Conservation (phyloP, 2,888 invertebrate genomes). For the Alentia gelatinosa region DNA sequence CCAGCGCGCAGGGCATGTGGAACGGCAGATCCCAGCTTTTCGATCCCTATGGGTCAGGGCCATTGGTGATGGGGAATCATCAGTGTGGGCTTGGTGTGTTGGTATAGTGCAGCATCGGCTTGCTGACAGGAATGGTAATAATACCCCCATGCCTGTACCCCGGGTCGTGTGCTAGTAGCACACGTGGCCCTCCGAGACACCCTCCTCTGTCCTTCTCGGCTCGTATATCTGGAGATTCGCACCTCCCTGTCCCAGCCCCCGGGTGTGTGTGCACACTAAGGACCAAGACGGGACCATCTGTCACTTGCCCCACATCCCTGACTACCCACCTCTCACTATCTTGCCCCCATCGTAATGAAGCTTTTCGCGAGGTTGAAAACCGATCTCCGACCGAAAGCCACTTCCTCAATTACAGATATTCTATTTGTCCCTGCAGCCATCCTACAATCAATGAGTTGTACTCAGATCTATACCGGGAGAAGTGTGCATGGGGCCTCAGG, state of each 20-base stretch:
- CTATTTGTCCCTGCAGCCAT: conserved; percentile 43
- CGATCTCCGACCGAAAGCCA: conserved; percentile 8
- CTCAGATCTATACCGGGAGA: conserved; percentile 8
- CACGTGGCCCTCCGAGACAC: not conserved
- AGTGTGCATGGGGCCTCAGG: not conserved
- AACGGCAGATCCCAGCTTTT: not conserved
- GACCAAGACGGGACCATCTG: not conserved
- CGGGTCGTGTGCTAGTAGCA: not conserved
- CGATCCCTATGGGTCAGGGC: not conserved
- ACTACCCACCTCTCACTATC: not conserved
- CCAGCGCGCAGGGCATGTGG: no score
- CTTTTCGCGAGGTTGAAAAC: conserved; percentile 32
- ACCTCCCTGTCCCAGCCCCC: not conserved
- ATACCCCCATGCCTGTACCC: conserved; percentile 14
- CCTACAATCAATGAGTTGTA: conserved; percentile 41
- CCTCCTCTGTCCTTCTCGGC: not conserved
- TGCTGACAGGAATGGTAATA: conserved; percentile 42
- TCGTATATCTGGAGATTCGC: not conserved
- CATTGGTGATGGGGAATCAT: not conserved
- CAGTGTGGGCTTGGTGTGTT: not conserved
- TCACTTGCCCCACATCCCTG: not conserved
- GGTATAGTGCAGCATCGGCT: not conserved
- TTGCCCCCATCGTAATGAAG: conserved; percentile 20
- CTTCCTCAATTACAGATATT: conserved; percentile 52
- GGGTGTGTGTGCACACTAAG: conserved; percentile 12